phyloP scores from a whole-genome alignment of 2,888 invertebrate genomes.

The Gymnoscelis rufifasciata region DNA sequence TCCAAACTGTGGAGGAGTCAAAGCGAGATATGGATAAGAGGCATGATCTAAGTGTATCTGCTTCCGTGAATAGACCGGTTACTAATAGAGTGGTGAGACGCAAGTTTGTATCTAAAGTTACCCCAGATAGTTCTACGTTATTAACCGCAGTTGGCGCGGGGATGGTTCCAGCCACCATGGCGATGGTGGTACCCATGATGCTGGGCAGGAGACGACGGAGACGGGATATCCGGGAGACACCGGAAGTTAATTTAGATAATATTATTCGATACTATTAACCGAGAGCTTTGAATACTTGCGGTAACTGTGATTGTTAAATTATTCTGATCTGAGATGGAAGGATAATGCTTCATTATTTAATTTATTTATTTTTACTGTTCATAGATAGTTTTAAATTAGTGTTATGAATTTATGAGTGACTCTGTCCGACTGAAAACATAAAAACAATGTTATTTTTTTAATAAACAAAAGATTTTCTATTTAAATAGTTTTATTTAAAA shows the following conservation, averaged over 20 bases:
- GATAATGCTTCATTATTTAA: background rate
- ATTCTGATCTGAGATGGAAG: conserved; percentile 14
- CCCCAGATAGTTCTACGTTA: conserved; percentile 80
- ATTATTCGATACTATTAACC: conserved; percentile 38
- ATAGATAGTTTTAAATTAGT: background rate
- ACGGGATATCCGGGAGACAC: conserved; percentile 39
- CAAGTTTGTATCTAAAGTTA: conserved; percentile 52
- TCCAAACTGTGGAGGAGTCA: conserved; percentile 83
- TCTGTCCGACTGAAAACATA: background rate
- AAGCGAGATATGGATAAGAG: conserved; percentile 63
- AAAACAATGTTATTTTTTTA: background rate
- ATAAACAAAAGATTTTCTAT: background rate
- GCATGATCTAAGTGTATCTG: conserved; percentile 52
- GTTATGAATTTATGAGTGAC: background rate
- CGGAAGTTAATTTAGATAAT: conserved; percentile 40
- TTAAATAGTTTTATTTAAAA: too few species aligned
- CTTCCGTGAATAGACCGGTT: conserved; percentile 49
- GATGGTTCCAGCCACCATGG: conserved; percentile 89
- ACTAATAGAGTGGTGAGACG: conserved; percentile 53
- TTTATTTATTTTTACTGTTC: background rate
- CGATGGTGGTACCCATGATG: conserved; percentile 88
- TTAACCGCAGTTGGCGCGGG: conserved; percentile 87
- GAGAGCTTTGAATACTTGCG: conserved; percentile 27
- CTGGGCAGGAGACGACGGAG: conserved; percentile 75
- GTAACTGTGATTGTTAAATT: conserved; percentile 37